Evolutionary conservation across 2,888 invertebrate species (phyloP).

Genomic region (Rhabditophanes sp.): DNA sequence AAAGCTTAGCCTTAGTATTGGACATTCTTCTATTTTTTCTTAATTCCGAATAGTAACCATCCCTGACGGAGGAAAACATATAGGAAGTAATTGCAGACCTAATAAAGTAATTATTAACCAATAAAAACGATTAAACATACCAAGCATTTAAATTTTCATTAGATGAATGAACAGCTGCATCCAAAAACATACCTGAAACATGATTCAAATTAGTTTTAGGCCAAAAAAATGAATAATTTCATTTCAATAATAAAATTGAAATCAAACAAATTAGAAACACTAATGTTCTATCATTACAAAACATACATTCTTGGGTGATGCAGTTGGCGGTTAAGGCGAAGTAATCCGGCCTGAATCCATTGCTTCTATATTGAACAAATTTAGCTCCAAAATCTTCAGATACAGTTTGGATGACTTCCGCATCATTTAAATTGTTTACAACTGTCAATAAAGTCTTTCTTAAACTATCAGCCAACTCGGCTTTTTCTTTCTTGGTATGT

Average conservation of each 20-base stretch:
- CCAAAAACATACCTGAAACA: slow-evolving; percentile 2
- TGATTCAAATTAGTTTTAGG: background rate
- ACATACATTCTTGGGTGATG: slow-evolving; percentile 26
- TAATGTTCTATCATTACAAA: too few species aligned
- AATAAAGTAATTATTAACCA: too few species aligned
- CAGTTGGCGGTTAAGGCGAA: slow-evolving; percentile 26
- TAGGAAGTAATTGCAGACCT: too few species aligned
- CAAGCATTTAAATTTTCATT: slow-evolving; percentile 32
- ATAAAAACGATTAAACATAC: too few species aligned
- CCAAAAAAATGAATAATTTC: too few species aligned
- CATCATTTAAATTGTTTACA: slow-evolving; percentile 20
- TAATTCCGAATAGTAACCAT: too few species aligned
- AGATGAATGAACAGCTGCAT: slow-evolving; percentile 14
- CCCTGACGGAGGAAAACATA: too few species aligned
- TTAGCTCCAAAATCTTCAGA: slow-evolving; percentile 20
- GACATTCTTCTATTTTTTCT: too few species aligned
- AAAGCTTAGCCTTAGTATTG: too few species aligned
- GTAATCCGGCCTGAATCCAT: slow-evolving; percentile 26
- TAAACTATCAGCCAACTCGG: slow-evolving; percentile 19
- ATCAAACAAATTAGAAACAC: too few species aligned
- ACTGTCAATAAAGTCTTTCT: slow-evolving; percentile 21
- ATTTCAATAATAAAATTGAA: too few species aligned
- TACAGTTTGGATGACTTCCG: slow-evolving; percentile 18
- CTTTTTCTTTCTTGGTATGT: slow-evolving; percentile 15
- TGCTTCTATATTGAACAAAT: slow-evolving; percentile 16